Evolutionary conservation across 2,888 invertebrate genomes (phyloP), one percentile per base, ranked within the genome.

Genomic region (Brassicogethes aeneus): DNA sequence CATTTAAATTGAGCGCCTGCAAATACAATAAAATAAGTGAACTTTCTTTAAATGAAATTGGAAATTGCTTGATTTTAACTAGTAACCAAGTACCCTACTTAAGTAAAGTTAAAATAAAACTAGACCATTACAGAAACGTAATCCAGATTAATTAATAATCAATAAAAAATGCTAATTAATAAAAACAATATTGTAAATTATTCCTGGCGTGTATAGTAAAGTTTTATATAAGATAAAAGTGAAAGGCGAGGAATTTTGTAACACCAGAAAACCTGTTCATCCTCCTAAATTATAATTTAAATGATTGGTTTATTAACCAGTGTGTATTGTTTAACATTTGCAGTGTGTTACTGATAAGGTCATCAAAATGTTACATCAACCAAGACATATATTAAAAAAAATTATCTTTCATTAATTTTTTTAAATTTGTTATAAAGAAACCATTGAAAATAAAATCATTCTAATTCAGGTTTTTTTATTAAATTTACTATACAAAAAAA

Each of bases 1-100:
- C 92, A 92, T 66, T 80, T 78, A 70, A 79, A 90, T 65, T 71
- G 77, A 46, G 61, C 69, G 66, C 68, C 61, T 66, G 55, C 40
- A 50, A 53, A 46, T 32, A 44, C 17, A 33, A 39, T n/a, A n/a
- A n/a, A 8, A 17, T 30, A 15, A 12, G 14, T 14, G 14, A 23
- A 42, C 16, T 35, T 23, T 2, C 13, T 33, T 30, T 15, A 15
- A 31, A 29, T 46, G 36, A 39, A 34, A 16, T 39, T 36, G 15
- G 37, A 16, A 37, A 14, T 42, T n/a, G n/a, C n/a, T n/a, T n/a
- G n/a, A n/a, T n/a, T n/a, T n/a, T n/a, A n/a, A n/a, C n/a, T n/a
- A n/a, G n/a, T n/a, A n/a, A n/a, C n/a, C n/a, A n/a, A n/a, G n/a
- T n/a, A n/a, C n/a, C n/a, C n/a, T n/a, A n/a, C n/a, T n/a, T n/a